phyloP scores from a whole-genome alignment of 2,797 vertebrate species.

The Adrianichthys oophorus region DNA sequence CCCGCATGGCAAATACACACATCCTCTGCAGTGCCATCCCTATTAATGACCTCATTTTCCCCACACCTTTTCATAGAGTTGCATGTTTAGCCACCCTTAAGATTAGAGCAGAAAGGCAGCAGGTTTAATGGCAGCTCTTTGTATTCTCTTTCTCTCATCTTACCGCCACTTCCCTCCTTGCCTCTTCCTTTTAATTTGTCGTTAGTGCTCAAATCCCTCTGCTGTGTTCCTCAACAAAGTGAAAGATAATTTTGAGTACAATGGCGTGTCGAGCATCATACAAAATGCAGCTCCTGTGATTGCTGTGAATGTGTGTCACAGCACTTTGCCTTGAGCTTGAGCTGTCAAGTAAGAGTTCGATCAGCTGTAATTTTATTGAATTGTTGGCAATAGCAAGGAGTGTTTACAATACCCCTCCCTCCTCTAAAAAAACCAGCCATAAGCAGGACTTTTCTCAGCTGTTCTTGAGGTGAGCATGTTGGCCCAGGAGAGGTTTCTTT shows the following conservation, averaged over 20 bases:
- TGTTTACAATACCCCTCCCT: conserved; percentile 19
- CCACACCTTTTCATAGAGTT: conserved; percentile 19
- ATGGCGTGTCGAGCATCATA: conserved; percentile 31
- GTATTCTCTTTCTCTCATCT: conserved; percentile 23
- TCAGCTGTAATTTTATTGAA: conserved; percentile 38
- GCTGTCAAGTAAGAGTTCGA: conserved; percentile 57
- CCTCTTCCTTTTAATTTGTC: conserved; percentile 61
- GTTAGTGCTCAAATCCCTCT: conserved; percentile 64
- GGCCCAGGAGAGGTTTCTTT: conserved; percentile 3
- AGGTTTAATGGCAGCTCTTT: conserved; percentile 50
- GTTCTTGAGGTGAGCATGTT: conserved; percentile 25
- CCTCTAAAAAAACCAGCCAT: conserved; percentile 41
- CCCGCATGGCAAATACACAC: conserved; percentile 59
- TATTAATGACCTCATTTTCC: conserved; percentile 75
- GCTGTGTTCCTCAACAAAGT: conserved; percentile 43
- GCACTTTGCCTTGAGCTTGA: conserved; percentile 33
- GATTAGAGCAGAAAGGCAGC: conserved; percentile 58
- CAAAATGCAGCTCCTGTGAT: conserved; percentile 54
- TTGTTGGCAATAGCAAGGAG: conserved; percentile 16
- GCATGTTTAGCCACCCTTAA: conserved; percentile 60
- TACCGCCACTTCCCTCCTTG: conserved; percentile 20
- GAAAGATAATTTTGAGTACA: conserved; percentile 69
- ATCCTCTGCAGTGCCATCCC: conserved; percentile 67
- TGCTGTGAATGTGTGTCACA: conserved; percentile 45
- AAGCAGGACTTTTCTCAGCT: conserved; percentile 8